These are phyloP conservation scores for Dioctria rufipes DNA, from an alignment of 2,888 invertebrate genomes.

Conservation along the genomic window DNA sequence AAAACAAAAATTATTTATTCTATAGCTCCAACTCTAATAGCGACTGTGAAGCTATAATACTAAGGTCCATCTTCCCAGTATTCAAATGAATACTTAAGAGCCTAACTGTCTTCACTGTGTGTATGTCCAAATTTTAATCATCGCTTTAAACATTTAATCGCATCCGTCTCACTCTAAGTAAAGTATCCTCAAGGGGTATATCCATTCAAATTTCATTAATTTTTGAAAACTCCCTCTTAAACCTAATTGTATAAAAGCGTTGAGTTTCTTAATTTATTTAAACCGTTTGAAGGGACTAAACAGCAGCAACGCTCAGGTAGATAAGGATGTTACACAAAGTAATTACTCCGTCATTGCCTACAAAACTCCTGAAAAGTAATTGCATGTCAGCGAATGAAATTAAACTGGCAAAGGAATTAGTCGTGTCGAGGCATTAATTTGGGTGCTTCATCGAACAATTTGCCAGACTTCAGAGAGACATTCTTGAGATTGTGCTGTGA, in stretches of 20 bases:
- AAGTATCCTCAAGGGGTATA: no score
- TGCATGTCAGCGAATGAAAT: slow-evolving; percentile 21
- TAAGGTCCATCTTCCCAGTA: no score
- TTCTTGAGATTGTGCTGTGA: background rate
- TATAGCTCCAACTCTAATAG: no score
- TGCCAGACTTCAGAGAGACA: background rate
- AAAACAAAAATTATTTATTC: no score
- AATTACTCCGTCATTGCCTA: slow-evolving; percentile 23
- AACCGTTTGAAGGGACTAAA: background rate
- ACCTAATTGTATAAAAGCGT: background rate
- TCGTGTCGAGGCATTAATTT: slow-evolving; percentile 45
- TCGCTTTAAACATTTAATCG: no score
- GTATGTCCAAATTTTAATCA: no score
- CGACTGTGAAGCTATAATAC: no score
- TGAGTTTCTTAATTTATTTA: slow-evolving; percentile 22
- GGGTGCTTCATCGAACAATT: slow-evolving; percentile 23
- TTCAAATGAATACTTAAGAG: no score
- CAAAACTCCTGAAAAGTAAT: slow-evolving; percentile 12
- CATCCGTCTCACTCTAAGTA: no score
- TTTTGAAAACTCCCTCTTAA: slow-evolving; percentile 17
- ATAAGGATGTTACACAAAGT: slow-evolving; percentile 29
- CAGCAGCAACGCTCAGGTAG: background rate
- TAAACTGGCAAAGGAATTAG: slow-evolving; percentile 33
- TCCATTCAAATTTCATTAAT: slow-evolving; percentile 31
- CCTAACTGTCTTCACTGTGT: no score